Conservation (phyloP, 92 coral and sea anemone species). For the Muricea muricata region DNA sequence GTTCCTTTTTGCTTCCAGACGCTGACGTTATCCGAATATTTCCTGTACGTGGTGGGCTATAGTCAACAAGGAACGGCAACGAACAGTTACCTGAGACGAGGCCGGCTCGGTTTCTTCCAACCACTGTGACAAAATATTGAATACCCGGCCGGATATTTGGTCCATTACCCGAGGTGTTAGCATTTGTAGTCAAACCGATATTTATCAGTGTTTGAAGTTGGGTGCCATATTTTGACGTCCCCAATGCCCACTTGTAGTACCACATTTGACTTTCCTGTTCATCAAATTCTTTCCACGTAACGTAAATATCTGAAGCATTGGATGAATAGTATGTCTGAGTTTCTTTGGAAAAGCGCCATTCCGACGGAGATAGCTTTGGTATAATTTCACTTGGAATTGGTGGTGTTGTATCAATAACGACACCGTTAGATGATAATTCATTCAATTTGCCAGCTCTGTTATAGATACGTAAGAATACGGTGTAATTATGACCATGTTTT, state of each 20-base stretch:
- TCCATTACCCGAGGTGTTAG: slow-evolving; percentile 77
- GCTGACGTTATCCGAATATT: slow-evolving; percentile 47
- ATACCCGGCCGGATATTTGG: slow-evolving; percentile 64
- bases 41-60: slow-evolving; percentile 76
- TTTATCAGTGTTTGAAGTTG: slow-evolving; percentile 88
- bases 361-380: slow-evolving; percentile 44
- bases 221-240: slow-evolving; percentile 83
- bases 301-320: slow-evolving; percentile 58
- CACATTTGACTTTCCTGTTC: slow-evolving; percentile 90
- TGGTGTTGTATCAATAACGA: slow-evolving; percentile 79
- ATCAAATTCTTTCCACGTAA: slow-evolving; percentile 74
- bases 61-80: slow-evolving; percentile 77
- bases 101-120: slow-evolving; percentile 80
- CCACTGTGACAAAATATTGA: slow-evolving; percentile 79
- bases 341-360: slow-evolving; percentile 62
- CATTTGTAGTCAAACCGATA: slow-evolving; percentile 71
- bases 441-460: slow-evolving; percentile 79
- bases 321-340: slow-evolving; percentile 74
- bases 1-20: slow-evolving; percentile 32
- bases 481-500: slow-evolving; percentile 74
- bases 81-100: slow-evolving; percentile 86
- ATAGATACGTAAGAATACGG: slow-evolving; percentile 69
- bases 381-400: slow-evolving; percentile 70
- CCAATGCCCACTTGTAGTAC: slow-evolving; percentile 97
- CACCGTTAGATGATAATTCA: slow-evolving; percentile 84